Base-by-base conservation (phyloP, 2,113 vertebrate species). In the Nanorana parkeri region DNA sequence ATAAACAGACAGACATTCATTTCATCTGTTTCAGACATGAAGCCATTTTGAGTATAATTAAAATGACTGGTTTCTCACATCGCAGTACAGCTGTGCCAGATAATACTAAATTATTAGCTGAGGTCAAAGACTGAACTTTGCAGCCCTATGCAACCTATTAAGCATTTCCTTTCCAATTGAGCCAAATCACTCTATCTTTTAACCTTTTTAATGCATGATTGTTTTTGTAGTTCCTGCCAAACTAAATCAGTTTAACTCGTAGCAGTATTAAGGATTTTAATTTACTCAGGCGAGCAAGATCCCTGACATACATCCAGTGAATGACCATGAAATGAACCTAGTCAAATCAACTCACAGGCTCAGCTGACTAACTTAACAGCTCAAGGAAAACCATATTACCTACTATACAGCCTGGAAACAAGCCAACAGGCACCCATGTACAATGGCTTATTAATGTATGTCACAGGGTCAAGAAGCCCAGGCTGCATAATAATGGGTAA, bases 191-290 rank as follows among this genome's bases (percentile, higher is more conserved):
- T 85, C 79, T 61, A 82, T 89, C 90, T 87, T 87, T 66, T 87
- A 85, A 89, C 85, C 88, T 89, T 88, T n/a, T 84, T 85, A 89
- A 87, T 80, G 84, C 69, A 47, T 87, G 87, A 88, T 90, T 85
- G 90, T 91, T 88, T 90, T 88, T 90, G 84, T 86, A 88, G 88
- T 87, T 86, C 85, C 87, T 89, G 88, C 92, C 89, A 93, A 91
- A 85, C 87, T 86, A 92, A 93, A 92, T 89, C 77, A 91, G 85
- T 89, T 66, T 85, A 77, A 86, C 85, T 87, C 89, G 85, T 88
- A 85, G 89, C 89, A 86, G 28, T 19, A 8, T 85, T 73, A 86
- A 86, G 83, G 84, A 85, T 36, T 51, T 15, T n/a, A 68, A 84
- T 85, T 88, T 81, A 54, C 80, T 75, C 20, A 6, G 65, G 74